Base-by-base conservation (phyloP, 1,140 invertebrate species). In the Gonioctena quinquepunctata region DNA sequence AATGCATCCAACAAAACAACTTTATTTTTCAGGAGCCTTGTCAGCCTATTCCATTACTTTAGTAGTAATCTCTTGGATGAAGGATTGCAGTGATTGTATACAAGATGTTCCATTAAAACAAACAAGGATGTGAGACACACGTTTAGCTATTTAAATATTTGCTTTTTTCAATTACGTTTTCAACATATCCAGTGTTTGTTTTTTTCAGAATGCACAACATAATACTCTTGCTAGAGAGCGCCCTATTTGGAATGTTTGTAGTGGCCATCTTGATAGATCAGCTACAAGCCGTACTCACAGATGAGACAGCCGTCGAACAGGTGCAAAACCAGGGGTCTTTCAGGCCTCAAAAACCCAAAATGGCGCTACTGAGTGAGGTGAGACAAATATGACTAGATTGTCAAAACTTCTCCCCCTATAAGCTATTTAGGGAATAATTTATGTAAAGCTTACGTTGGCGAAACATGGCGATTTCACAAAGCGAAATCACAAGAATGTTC, bases 191-290 rank as follows among this genome's bases (percentile, higher is more conserved):
- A 42, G 6, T 7, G 6, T 42, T 7, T 7, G 6, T 42, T 42
- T 42, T 72, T 74, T 90, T 67, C 83, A 95, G 93, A 78, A 88
- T 97, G 75, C 94, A 96, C 83, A 93, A 91, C 69, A 90, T 96
- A 26, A 90, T 95, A 73, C 84, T 97, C 65, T 86, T 94, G 66
- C 85, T 96, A 83, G 95, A 96, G 83, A 92, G 91, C 71, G 86
- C 90, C 3, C 83, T 97, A 16, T 97, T 97, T 86, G 95, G 94
- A 19, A 88, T 96, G 76, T 97, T 97, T 85, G 94, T 96, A 1
- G 84, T 94, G 56, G 94, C 93, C 50, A 96, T 97, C 72, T 89
- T 95, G 73, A 91, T 94, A 80, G 95, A 96, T 86, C 95, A 97
- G 85, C 88, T 96, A 72, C 89, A 91, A 81, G 93, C 94, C 13